Base-by-base conservation (phyloP, 2,797 vertebrate genomes). In the Todus mexicanus region DNA sequence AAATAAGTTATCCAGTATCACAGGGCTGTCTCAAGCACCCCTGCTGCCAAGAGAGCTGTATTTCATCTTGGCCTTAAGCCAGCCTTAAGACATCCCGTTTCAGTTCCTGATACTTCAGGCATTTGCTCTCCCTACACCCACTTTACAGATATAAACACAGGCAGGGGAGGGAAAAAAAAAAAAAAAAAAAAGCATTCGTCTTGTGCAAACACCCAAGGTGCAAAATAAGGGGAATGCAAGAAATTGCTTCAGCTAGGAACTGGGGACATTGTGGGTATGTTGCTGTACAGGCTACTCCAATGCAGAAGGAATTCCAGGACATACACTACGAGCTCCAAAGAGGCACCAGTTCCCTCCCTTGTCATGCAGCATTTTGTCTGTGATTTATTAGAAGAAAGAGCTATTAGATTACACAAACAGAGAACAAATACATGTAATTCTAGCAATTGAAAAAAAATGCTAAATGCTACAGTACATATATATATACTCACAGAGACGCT, bases 21-120 rank as follows among this genome's bases (percentile, higher is more conserved):
- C 74, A 93, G 90, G 94, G 83, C 80, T 90, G 85, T 89, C 85
- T 96, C 83, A 91, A 86, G 85, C 93, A 96, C 64, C 91, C 71
- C 94, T 57, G 80, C 94, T 96, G 95, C 94, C 96, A 94, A 94
- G 72, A 87, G 86, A 89, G 95, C 93, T 95, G 84, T 45, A 90
- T 96, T 96, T 96, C 95, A 94, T 65, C 90, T 51, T 96, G 95
- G 96, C 81, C 69, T 85, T 19, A 19, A 59, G 94, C 96, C 96
- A 96, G 81, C 50, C 86, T 78, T 69, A 48, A 94, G 92, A 94
- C 94, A 94, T 94, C 95, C 88, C 78, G 2, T 94, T 94, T 95
- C 92, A 85, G 84, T 94, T 96, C 94, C 90, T 90, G 88, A 94
- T 96, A 95, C 88, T 94, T 72, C 4, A 31, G 77, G 82, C 86